Evolutionary conservation across 1,140 invertebrate species (phyloP).

Genomic region (Heliconius melpomene): DNA sequence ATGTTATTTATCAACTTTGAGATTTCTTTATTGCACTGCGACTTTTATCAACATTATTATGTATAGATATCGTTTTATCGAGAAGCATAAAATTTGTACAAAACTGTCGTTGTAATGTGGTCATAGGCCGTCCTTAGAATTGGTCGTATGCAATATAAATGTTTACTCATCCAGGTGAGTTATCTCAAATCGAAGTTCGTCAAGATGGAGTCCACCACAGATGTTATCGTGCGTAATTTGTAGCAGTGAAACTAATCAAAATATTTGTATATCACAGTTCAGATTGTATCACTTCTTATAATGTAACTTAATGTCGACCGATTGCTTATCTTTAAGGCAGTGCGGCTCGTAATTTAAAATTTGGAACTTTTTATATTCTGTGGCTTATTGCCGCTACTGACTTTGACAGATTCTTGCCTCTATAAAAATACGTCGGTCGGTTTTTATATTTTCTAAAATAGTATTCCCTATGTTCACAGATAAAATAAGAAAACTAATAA

Average conservation of each 20-base stretch:
- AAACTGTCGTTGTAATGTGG: constrained; percentile 52
- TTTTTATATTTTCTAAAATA: background rate
- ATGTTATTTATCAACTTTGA: constrained; percentile 51
- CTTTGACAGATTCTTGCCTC: background rate
- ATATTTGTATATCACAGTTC: constrained; percentile 69
- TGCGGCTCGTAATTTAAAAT: constrained; percentile 46
- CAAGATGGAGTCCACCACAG: constrained; percentile 23
- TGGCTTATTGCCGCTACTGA: background rate
- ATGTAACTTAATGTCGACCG: constrained; percentile 54
- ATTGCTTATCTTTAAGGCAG: constrained; percentile 56
- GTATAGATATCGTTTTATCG: constrained; percentile 67
- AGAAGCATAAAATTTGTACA: constrained; percentile 68
- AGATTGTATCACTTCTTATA: constrained; percentile 62
- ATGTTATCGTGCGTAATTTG: constrained; percentile 69
- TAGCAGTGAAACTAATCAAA: constrained; percentile 65
- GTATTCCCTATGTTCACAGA: too few species aligned
- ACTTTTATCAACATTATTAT: constrained; percentile 73
- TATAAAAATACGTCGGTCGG: background rate
- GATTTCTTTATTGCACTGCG: constrained; percentile 60
- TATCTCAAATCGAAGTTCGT: constrained; percentile 1
- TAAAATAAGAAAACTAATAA: too few species aligned
- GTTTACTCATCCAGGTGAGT: constrained; percentile 28
- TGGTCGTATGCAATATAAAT: constrained; percentile 28
- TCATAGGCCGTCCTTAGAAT: constrained; percentile 41
- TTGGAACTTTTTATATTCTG: background rate